Conservation (phyloP, 2,113 vertebrate species). For the western clawed frog (Xenopus tropicalis) region DNA sequence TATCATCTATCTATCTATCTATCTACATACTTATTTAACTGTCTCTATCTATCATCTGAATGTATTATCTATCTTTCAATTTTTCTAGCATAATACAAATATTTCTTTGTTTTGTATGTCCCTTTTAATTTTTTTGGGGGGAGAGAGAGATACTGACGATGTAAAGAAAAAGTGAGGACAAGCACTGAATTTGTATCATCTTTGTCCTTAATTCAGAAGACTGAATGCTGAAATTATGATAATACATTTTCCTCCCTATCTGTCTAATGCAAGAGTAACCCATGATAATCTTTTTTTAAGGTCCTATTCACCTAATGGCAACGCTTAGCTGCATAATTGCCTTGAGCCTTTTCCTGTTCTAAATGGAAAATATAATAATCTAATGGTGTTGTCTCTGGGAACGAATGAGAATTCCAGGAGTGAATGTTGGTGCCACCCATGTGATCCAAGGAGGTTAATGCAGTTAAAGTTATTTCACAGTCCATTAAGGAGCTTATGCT, state of each 20-base stretch:
- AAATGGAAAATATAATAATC: constrained; percentile 83
- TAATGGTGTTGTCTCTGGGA: constrained; percentile 85
- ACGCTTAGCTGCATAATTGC: constrained; percentile 77
- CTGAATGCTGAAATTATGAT: constrained; percentile 57
- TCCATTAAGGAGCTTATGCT: constrained; percentile 99
- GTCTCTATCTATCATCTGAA: no score
- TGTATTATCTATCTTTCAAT: no score
- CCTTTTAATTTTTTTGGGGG: no score
- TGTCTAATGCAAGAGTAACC: constrained; percentile 51
- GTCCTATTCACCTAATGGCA: constrained; percentile 73
- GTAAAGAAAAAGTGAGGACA: no score
- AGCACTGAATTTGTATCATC: no score
- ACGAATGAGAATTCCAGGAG: constrained; percentile 81
- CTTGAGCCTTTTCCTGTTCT: constrained; percentile 71
- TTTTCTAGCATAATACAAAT: no score
- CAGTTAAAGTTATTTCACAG: constrained; percentile 99
- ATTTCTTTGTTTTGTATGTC: no score
- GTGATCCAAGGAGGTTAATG: constrained; percentile 98
- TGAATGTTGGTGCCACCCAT: constrained; percentile 80
- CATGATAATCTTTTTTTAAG: constrained; percentile 73
- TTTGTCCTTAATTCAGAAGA: constrained; percentile 38
- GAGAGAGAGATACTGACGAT: no score
- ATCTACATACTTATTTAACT: no score
- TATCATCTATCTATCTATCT: no score
- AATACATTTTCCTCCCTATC: constrained; percentile 48